A percentile compares a stretch with the other conserved stretches of the same genome.
Evolutionary conservation across 2,888 invertebrate genomes (phyloP).

Genomic region (Chrysolina oricalcia): DNA sequence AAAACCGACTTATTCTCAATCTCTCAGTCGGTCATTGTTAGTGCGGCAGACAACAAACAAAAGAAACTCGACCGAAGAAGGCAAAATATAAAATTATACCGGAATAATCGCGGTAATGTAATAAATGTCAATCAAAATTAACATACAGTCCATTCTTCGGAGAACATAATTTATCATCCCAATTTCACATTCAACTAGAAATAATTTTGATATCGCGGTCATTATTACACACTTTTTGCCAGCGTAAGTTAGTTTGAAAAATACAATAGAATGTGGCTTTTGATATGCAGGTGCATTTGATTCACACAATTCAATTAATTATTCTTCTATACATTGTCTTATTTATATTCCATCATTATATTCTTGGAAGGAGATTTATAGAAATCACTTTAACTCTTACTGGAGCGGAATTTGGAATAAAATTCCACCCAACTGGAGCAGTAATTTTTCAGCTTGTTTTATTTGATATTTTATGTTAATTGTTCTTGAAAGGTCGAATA

Average conservation of each 20-base stretch:
- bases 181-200: constrained; percentile 15
- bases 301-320: background rate
- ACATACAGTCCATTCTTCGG: constrained; percentile 33
- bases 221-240: constrained; percentile 13
- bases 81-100: constrained; percentile 43
- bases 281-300: constrained; percentile 2
- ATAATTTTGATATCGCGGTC: background rate
- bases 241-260: background rate
- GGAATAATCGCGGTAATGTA: constrained; percentile 49
- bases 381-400: too few species aligned
- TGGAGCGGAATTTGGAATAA: too few species aligned
- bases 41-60: constrained; percentile 38
- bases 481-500: too few species aligned
- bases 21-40: constrained; percentile 36
- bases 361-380: too few species aligned
- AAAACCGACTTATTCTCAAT: constrained; percentile 34
- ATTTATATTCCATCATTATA: too few species aligned
- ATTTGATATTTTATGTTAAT: too few species aligned
- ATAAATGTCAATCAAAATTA: constrained; percentile 51
- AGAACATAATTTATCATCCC: constrained; percentile 17
- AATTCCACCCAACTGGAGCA: too few species aligned
- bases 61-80: constrained; percentile 33
- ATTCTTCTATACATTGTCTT: too few species aligned
- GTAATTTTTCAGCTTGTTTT: too few species aligned
- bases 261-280: background rate